phyloP scores from a whole-genome alignment of 2,888 invertebrate species.

The Acleris cristana region DNA sequence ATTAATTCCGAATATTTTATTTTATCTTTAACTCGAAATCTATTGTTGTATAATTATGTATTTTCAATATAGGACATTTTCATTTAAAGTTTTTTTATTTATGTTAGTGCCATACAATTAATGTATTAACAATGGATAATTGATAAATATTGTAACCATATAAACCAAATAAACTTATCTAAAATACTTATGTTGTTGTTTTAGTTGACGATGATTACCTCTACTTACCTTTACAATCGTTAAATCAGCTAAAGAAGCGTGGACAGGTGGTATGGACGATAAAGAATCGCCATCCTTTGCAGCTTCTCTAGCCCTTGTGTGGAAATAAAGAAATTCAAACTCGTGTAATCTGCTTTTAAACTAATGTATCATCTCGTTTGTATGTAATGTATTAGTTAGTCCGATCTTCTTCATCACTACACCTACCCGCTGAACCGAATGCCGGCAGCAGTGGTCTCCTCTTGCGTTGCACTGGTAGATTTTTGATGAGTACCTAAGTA shows the following conservation, averaged over 20 bases:
- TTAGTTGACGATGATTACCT: slow-evolving; percentile 44
- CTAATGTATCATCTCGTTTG: too few species aligned
- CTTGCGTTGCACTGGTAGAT: too few species aligned
- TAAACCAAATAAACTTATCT: slow-evolving; percentile 80
- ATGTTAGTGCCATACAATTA: slow-evolving; percentile 83
- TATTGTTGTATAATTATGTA: slow-evolving; percentile 49
- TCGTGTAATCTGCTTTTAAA: too few species aligned
- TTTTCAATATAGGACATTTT: slow-evolving; percentile 65
- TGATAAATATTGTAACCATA: slow-evolving; percentile 82
- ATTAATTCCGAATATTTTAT: slow-evolving; percentile 75
- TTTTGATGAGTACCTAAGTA: too few species aligned
- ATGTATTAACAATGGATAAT: slow-evolving; percentile 82
- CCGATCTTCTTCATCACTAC: too few species aligned
- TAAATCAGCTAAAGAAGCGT: not conserved
- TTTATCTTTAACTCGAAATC: slow-evolving; percentile 65
- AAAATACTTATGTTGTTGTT: slow-evolving; percentile 60
- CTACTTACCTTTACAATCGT: not conserved
- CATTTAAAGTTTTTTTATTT: slow-evolving; percentile 69
- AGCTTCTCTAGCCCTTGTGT: too few species aligned
- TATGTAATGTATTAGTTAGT: too few species aligned
- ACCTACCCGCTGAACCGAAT: too few species aligned
- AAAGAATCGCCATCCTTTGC: too few species aligned
- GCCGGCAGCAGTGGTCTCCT: too few species aligned
- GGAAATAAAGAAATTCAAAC: too few species aligned
- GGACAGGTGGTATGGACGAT: too few species aligned